Evolutionary conservation across 1,140 invertebrate genomes (phyloP), one percentile per base, ranked within the genome.

Genomic region (Zaprionus taronus): DNA sequence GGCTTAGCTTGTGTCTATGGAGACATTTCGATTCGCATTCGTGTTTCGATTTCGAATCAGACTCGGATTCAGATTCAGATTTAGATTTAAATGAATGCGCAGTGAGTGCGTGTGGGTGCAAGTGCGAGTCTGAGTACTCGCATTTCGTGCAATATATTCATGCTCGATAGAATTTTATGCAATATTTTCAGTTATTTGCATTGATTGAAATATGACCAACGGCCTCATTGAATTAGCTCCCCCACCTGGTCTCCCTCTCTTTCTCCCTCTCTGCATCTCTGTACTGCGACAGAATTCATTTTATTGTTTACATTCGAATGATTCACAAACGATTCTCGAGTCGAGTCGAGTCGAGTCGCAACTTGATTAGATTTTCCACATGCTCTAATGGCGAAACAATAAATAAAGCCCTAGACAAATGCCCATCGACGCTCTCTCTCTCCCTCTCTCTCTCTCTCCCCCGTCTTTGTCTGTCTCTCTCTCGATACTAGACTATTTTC

Each of bases 361-460:
- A 28, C 65, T 69, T 70, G 58, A 70, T 74, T 70, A 62, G 72
- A 60, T 64, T 75, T 75, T 26, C 65, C 24, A 34, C 38, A 55
- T 36, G 24, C n/a, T 51, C 62, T 75, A 84, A 83, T 80, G 36
- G 71, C 36, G 58, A 38, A 61, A 81, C 79, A 81, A 78, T 84
- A 78, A 84, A 83, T 83, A 80, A 83, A 83, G 36, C 55, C 47
- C 28, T 51, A 67, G 73, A 56, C 65, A 80, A 56, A 65, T 58
- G 56, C 56, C 36, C 15, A 36, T 68, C 14, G 34, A 51, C 34
- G 47, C 58, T 28, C 24, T 62, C 7, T n/a, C 41, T 17, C 5
- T 44, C n/a, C 17, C n/a, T 7, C n/a, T 3, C 41, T 17, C 15
- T n/a, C n/a, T n/a, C n/a, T 20, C 20, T 20, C 20, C 41, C n/a